Percentiles rank a stretch among this genome's conserved stretches.
phyloP scores from a whole-genome alignment of 2,113 vertebrate genomes.

The Zosterops pallidus region DNA sequence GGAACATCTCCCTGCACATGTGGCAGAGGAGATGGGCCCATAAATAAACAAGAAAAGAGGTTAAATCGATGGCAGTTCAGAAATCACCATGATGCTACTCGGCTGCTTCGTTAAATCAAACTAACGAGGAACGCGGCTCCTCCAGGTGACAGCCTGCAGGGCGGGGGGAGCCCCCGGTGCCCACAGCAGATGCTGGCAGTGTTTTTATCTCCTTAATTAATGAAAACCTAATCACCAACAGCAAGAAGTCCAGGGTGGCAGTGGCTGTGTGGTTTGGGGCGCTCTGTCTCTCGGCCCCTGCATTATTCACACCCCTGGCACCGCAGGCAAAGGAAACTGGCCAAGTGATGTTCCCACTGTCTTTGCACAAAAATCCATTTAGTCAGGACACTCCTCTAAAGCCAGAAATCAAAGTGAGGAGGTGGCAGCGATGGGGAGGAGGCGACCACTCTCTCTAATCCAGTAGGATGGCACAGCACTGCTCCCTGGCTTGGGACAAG shows the following conservation, averaged over 20 bases:
- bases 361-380: conserved; percentile 45
- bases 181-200: neutral
- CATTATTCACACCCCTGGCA: conserved; percentile 36
- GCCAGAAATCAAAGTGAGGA: neutral
- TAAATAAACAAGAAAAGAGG: conserved; percentile 20
- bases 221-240: neutral
- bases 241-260: neutral
- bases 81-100: neutral
- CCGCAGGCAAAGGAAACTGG: neutral
- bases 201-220: neutral
- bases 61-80: neutral
- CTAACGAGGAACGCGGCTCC: neutral
- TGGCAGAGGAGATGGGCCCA: neutral
- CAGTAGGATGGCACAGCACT: fast-evolving
- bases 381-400: conserved; percentile 39
- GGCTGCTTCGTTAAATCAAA: conserved; percentile 21
- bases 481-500: fast-evolving
- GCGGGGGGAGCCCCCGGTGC: neutral
- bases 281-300: neutral
- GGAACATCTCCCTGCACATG: neutral
- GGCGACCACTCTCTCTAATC: fast-evolving
- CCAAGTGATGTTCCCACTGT: conserved; percentile 44
- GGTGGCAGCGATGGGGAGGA: neutral
- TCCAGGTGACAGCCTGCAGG: neutral
- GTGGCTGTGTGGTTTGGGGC: fast-evolving